Conservation (phyloP, 1,140 invertebrate genomes). For the Condylostylus longicornis region DNA sequence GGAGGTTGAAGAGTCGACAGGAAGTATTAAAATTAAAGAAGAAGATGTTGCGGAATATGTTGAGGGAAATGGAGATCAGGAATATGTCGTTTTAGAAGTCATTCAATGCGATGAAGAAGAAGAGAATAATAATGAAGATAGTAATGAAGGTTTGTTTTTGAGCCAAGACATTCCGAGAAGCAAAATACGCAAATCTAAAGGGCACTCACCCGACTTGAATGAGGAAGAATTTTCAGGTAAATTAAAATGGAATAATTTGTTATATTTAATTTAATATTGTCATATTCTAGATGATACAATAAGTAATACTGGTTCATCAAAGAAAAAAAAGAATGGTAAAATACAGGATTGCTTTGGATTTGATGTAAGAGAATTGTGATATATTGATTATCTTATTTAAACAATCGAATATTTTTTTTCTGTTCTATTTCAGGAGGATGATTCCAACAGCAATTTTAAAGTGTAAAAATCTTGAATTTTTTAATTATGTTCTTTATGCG, state of each 20-base stretch:
- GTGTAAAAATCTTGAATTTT: too few species aligned
- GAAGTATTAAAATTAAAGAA: constrained; percentile 11
- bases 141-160: constrained; percentile 12
- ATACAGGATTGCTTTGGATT: constrained; percentile 76
- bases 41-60: constrained; percentile 31
- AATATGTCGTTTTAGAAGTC: constrained; percentile 75
- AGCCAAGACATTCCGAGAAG: too few species aligned
- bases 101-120: constrained; percentile 58
- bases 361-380: too few species aligned
- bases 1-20: constrained; percentile 24
- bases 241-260: too few species aligned
- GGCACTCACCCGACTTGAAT: too few species aligned
- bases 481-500: too few species aligned
- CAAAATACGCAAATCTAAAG: too few species aligned
- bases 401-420: too few species aligned
- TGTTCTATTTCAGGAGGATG: too few species aligned
- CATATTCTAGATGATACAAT: neutral
- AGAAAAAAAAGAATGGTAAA: constrained; percentile 34
- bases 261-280: constrained; percentile 2
- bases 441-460: too few species aligned
- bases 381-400: too few species aligned
- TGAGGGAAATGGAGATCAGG: constrained; percentile 54
- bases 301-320: constrained; percentile 19
- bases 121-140: constrained; percentile 20
- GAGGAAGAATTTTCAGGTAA: too few species aligned